These are phyloP conservation scores for Heliconius himera DNA, from an alignment of 1,140 invertebrate genomes.

Conservation along the genomic window DNA sequence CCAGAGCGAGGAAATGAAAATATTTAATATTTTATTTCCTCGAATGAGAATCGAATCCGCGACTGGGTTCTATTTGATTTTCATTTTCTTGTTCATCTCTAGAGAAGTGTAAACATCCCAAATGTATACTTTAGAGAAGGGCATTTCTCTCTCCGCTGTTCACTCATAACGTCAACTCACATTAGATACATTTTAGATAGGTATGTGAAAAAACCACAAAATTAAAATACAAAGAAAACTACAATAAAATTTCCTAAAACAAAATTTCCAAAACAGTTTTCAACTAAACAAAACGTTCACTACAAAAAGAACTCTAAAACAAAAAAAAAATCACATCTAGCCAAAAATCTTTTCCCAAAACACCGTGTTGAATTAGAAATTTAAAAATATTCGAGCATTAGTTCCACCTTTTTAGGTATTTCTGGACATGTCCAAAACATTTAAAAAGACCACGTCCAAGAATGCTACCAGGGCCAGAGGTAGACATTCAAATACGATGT, in stretches of 20 bases:
- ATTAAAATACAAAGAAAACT: neutral
- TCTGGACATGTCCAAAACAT: slow-evolving; percentile 40
- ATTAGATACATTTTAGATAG: no score
- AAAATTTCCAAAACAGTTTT: neutral
- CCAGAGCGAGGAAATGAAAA: no score
- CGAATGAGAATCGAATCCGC: no score
- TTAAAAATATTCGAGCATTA: slow-evolving; percentile 28
- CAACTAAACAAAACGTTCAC: neutral
- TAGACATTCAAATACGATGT: slow-evolving; percentile 62
- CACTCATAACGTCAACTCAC: no score
- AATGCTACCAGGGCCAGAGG: slow-evolving; percentile 43
- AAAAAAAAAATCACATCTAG: slow-evolving; percentile 2
- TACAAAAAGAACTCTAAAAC: neutral
- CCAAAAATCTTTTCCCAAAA: slow-evolving; percentile 6
- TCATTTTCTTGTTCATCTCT: no score
- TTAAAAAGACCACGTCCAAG: slow-evolving; percentile 39
- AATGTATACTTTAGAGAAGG: no score
- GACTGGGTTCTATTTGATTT: no score
- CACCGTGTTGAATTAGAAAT: slow-evolving; percentile 12
- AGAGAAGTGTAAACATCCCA: no score
- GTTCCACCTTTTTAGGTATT: slow-evolving; percentile 34
- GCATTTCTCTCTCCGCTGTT: no score
- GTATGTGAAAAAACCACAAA: neutral
- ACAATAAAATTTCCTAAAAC: neutral
- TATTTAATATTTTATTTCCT: no score